phyloP scores from a whole-genome alignment of 1,140 invertebrate species.

The Leptopilina boulardi region DNA sequence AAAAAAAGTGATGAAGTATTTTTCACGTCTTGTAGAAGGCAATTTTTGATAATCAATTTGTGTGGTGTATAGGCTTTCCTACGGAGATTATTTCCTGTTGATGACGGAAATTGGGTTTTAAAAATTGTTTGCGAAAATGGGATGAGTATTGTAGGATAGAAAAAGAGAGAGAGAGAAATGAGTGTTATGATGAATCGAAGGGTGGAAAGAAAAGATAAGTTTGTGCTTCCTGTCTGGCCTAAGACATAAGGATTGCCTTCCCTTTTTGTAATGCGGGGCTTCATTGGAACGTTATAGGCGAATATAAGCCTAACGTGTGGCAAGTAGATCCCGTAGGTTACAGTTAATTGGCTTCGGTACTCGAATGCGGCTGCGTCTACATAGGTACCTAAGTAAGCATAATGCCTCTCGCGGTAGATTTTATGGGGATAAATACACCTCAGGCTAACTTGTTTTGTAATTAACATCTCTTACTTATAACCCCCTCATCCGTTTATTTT shows the following conservation, averaged over 20 bases:
- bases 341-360: slow-evolving; percentile 32
- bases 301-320: slow-evolving; percentile 21
- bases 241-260: slow-evolving; percentile 27
- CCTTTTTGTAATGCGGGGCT: slow-evolving; percentile 25
- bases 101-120: no score
- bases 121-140: no score
- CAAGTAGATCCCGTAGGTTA: slow-evolving; percentile 32
- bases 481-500: slow-evolving; percentile 12
- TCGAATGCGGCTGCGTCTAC: slow-evolving; percentile 26
- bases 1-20: no score
- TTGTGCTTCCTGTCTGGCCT: slow-evolving; percentile 20
- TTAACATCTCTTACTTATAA: slow-evolving; percentile 28
- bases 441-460: slow-evolving; percentile 24
- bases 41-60: no score
- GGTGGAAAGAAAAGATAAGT: slow-evolving; percentile 3
- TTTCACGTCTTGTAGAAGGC: no score
- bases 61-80: no score
- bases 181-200: slow-evolving; percentile 2
- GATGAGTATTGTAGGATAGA: no score
- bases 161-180: not conserved
- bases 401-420: slow-evolving; percentile 31
- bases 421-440: slow-evolving; percentile 31
- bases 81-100: no score
- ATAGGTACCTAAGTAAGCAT: slow-evolving; percentile 30
- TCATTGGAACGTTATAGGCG: slow-evolving; percentile 8